Evolutionary conservation across 2,113 vertebrate genomes (phyloP).

Genomic region (Pterocles orientalis): DNA sequence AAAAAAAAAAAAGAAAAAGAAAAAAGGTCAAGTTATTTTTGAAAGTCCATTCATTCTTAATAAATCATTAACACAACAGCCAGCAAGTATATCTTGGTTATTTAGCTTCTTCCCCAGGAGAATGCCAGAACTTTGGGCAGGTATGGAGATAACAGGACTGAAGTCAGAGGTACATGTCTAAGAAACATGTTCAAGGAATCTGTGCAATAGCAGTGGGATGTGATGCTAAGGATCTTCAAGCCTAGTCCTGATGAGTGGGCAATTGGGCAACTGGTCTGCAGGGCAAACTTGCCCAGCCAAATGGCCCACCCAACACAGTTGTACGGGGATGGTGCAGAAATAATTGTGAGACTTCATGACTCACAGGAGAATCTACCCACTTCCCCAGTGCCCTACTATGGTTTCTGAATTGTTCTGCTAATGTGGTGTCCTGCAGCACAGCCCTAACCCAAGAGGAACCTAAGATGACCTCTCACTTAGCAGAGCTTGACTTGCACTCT

Average conservation of each 20-base stretch:
- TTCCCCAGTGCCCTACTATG: background rate
- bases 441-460: background rate
- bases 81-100: background rate
- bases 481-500: background rate
- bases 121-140: background rate
- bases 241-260: background rate
- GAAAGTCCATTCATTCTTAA: background rate
- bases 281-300: accelerated
- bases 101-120: background rate
- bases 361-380: background rate
- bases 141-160: background rate
- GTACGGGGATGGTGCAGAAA: background rate
- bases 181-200: accelerated
- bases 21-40: background rate
- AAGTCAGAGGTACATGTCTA: background rate
- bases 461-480: background rate
- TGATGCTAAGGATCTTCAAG: background rate
- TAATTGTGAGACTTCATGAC: background rate
- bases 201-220: background rate
- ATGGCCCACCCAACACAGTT: accelerated
- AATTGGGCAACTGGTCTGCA: background rate
- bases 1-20: too few relatives aligned
- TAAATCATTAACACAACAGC: background rate
- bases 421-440: background rate
- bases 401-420: conserved; percentile 1